Percentiles rank a stretch among this genome's conserved stretches.
These are phyloP conservation scores for Notolepis coatsorum DNA, from an alignment of 2,797 vertebrate genomes.

Conservation along the genomic window DNA sequence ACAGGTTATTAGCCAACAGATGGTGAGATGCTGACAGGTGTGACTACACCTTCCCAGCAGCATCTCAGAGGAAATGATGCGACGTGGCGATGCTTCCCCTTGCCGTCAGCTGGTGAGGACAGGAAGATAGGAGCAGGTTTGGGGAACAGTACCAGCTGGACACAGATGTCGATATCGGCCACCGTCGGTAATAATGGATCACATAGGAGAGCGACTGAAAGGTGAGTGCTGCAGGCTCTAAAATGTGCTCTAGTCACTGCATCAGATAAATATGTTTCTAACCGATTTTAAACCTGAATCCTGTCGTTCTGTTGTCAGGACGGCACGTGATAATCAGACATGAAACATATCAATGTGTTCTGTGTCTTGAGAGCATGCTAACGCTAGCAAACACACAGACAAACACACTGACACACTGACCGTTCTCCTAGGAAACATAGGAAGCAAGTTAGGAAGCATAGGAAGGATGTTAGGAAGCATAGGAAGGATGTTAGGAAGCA, in stretches of 20 bases:
- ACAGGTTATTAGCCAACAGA: neutral
- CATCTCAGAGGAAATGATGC: conserved; percentile 1
- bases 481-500: too few relatives aligned
- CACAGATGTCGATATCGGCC: conserved; percentile 27
- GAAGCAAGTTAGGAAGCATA: too few relatives aligned
- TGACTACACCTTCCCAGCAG: neutral
- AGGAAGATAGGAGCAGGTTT: conserved; percentile 18
- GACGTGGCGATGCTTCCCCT: conserved; percentile 6
- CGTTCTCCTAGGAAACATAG: too few relatives aligned
- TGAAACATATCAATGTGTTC: too few relatives aligned
- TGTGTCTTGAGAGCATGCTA: too few relatives aligned
- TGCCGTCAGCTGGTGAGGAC: conserved; percentile 2
- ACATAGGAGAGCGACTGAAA: conserved; percentile 23
- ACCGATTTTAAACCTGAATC: too few relatives aligned
- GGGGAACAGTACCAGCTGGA: conserved; percentile 22
- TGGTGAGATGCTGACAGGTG: neutral
- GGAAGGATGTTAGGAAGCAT: too few relatives aligned
- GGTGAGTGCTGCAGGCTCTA: conserved; percentile 30
- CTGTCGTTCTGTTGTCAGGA: too few relatives aligned
- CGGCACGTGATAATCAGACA: too few relatives aligned
- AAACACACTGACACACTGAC: too few relatives aligned
- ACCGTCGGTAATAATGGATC: conserved; percentile 40
- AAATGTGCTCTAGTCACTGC: conserved; percentile 24
- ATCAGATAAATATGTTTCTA: too few relatives aligned
- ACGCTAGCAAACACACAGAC: too few relatives aligned